phyloP scores from a whole-genome alignment of 2,113 vertebrate genomes.

The Poecilia latipinna region DNA sequence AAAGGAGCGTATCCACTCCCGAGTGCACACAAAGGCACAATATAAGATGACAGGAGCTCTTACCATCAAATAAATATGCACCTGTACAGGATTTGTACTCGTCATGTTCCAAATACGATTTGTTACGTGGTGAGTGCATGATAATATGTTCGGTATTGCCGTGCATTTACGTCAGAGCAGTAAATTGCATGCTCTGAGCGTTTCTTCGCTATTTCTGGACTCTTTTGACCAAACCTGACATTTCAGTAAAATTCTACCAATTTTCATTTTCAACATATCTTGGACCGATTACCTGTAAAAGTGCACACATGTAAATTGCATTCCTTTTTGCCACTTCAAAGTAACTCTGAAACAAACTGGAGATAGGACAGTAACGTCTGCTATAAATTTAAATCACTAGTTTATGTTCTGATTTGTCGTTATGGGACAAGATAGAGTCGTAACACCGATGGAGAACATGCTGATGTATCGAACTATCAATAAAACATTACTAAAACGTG shows the following conservation, averaged over 20 bases:
- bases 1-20: slow-evolving; percentile 33
- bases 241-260: neutral
- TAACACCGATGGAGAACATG: no score
- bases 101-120: neutral
- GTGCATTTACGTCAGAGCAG: neutral
- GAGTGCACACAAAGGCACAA: slow-evolving; percentile 10
- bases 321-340: neutral
- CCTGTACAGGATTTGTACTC: neutral
- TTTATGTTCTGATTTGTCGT: neutral
- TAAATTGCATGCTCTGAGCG: neutral
- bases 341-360: neutral
- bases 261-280: neutral
- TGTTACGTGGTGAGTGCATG: neutral
- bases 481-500: no score
- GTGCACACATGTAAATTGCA: neutral
- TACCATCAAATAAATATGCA: slow-evolving; percentile 1
- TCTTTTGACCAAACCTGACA: neutral
- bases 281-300: neutral
- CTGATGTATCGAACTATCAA: no score
- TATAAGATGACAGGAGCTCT: slow-evolving; percentile 4
- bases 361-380: neutral
- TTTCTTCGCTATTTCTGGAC: neutral
- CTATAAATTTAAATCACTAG: neutral
- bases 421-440: neutral
- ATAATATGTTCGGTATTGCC: neutral